Conservation (phyloP, 2,113 vertebrate genomes). For the Paraplagusia blochii region DNA sequence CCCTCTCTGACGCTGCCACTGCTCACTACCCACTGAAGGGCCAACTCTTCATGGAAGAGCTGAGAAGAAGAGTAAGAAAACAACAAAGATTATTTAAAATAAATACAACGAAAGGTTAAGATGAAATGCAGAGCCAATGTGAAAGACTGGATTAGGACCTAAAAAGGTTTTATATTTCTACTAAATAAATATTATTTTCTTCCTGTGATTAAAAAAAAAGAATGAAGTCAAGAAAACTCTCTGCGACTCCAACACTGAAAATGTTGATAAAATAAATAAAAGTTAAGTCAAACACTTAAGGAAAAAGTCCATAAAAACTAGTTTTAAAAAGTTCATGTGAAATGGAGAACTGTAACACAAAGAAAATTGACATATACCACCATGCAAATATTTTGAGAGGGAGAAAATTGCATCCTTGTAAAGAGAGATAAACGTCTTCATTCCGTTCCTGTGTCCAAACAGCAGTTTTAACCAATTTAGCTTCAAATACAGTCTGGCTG, state of each 20-base stretch:
- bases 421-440: conserved; percentile 10
- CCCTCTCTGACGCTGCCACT: conserved; percentile 95
- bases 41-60: conserved; percentile 98
- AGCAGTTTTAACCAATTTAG: conserved; percentile 6
- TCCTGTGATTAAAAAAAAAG: conserved; percentile 20
- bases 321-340: too few relatives aligned
- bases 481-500: conserved; percentile 37
- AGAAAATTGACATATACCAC: conserved; percentile 14
- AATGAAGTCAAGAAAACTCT: conserved; percentile 12
- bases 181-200: conserved; percentile 8
- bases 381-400: conserved; percentile 19
- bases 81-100: conserved; percentile 7
- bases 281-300: conserved; percentile 7
- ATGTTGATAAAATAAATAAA: conserved; percentile 27
- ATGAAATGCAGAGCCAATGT: conserved; percentile 27
- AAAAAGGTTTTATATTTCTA: background rate
- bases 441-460: conserved; percentile 10
- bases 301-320: background rate
- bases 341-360: background rate
- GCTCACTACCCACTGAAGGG: conserved; percentile 98
- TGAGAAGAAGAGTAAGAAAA: conserved; percentile 50
- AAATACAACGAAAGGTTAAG: background rate
- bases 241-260: conserved; percentile 27
- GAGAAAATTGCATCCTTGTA: conserved; percentile 2
- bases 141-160: conserved; percentile 34